Evolutionary conservation across 1,140 invertebrate species (phyloP), one percentile per base, ranked within the genome.

Genomic region (Ceratosolen fusciceps): DNA sequence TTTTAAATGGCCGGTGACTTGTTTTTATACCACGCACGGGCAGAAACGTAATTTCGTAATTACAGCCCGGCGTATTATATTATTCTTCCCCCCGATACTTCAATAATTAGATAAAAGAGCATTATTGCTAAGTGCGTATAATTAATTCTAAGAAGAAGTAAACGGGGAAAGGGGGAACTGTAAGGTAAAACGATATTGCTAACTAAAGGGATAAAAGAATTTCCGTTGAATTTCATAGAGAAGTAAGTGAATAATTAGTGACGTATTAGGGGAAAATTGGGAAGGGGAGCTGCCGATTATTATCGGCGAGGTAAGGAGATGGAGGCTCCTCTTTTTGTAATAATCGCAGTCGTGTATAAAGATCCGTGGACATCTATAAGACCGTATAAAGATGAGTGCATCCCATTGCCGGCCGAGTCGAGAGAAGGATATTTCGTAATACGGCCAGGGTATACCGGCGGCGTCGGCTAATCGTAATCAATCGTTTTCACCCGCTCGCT

Each of bases 351-450:
- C 7, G 4, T n/a, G 8, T 31, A 7, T n/a, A 2, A 65, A 65
- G 31, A 34, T 29, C 3, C 31, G 29, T 31, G 29, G 1, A 9
- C 31, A 65, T 24, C 29, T 29, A 21, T 54, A 54, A 72, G 47
- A 54, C 54, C 54, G 26, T 4, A n/a, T n/a, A n/a, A n/a, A 26
- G 37, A 2, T 10, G 3, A 39, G 54, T 74, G 37, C 37, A 74
- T 74, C 56, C 37, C 24, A 58, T 73, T 73, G 34, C 29, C 14
- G 58, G 31, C 19, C 4, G 24, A 73, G 31, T 19, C 4, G 24
- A 58, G 72, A 43, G 72, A 43, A 74, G 29, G 49, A 70, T 70
- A 71, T 77, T 71, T 77, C 75, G 67, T 77, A 71, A 77, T 31
- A 24, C 24, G 24, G n/a, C 14, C 31, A 49, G 19, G 47, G 8